A percentile compares a stretch with the other conserved stretches of the same genome.
These are phyloP conservation scores for Clunio marinus DNA, from an alignment of 2,888 invertebrate genomes.

Conservation along the genomic window DNA sequence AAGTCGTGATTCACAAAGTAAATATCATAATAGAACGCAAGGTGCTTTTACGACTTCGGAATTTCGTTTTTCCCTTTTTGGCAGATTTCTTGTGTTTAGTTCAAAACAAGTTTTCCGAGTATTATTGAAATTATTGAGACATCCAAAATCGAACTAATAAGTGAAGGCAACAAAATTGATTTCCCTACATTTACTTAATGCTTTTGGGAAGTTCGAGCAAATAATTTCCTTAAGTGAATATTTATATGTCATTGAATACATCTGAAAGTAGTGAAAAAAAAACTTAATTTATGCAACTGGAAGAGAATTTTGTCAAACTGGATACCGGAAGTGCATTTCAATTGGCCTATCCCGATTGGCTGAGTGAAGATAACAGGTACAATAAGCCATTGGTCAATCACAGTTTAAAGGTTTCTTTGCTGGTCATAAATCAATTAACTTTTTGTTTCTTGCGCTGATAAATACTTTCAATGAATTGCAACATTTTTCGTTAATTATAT, in stretches of 20 bases:
- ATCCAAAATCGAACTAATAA: no score
- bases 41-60: background rate
- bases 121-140: no score
- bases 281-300: constrained; percentile 33
- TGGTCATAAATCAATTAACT: no score
- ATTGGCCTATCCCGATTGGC: constrained; percentile 51
- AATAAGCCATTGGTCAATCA: background rate
- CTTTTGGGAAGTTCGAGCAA: constrained; percentile 1
- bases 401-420: background rate
- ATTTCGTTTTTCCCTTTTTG: no score
- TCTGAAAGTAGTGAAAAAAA: background rate
- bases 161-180: no score
- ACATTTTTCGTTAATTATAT: no score
- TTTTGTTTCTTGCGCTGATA: no score
- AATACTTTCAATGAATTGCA: no score
- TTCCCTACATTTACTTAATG: background rate
- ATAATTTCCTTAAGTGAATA: constrained; percentile 18
- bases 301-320: constrained; percentile 44
- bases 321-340: constrained; percentile 50
- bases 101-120: background rate
- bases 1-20: background rate
- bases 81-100: background rate
- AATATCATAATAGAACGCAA: background rate
- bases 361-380: constrained; percentile 45
- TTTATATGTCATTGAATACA: background rate